Base-by-base conservation (phyloP, 1,140 invertebrate genomes). In the Halyomorpha halys region DNA sequence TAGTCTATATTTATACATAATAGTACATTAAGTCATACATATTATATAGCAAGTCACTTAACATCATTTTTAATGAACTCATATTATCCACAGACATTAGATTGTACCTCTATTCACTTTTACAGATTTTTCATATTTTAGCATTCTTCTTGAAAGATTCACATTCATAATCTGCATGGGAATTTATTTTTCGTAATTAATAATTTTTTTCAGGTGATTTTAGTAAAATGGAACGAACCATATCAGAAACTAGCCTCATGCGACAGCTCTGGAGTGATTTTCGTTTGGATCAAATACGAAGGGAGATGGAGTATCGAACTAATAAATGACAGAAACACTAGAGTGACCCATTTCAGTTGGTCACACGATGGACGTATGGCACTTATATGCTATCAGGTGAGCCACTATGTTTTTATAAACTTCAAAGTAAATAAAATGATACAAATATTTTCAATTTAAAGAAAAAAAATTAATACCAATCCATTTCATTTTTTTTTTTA, bases 251-350 rank as follows among this genome's bases (percentile, higher is more conserved):
- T 99, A 64, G 95, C 95, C 2, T 96, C 94, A 6, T 98, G 95
- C 77, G 97, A 98, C 79, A 92, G 88, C 70, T 94, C 91, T 0
- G 97, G 97, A 15, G 92, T 98, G 34, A 98, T 98, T 71, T 99
- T 98, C 76, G 94, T 99, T 6, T 98, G 97, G 96, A 97, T 97
- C 68, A 97, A 97, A 74, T 98, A 98, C 75, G 96, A 98, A 74
- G 94, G 95, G 9, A 82, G 95, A 15, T 99, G 96, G 96, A 97
- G 94, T 65, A 97, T 98, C 68, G 97, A 99, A 77, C 81, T 98
- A 61, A 98, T 99, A 71, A 99, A 99, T 74, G 97, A 99, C 77
- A 80, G 96, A 25, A 97, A 89, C 71, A 97, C 91, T 1, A 91
- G 94, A 49, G 94, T 98, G 30, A 92, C 89, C 19, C 92, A 98